Base-by-base conservation (phyloP, 1,140 invertebrate genomes). In the Drosophila parvula region DNA sequence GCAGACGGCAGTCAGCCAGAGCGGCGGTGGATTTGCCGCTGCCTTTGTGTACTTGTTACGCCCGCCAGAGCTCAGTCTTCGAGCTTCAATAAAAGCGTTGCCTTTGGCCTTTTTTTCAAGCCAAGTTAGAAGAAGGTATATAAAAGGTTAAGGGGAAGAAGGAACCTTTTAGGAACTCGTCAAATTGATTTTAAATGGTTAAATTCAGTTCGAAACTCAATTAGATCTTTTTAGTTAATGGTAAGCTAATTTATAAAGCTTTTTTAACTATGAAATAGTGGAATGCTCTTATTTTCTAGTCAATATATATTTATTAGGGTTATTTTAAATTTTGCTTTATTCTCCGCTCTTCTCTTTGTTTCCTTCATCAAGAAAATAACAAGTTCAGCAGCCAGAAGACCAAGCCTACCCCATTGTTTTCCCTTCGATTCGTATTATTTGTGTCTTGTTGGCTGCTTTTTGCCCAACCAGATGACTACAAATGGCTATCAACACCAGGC, bases 21-120 rank as follows among this genome's bases (percentile, higher is more conserved):
- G 48, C 18, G 62, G 44, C 61, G 77, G 73, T 50, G 50, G 71
- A 58, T 47, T 60, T 57, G 40, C 28, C 44, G 55, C 59, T 32
- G 60, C 59, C 69, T 86, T 85, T 82, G 62, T 88, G 79, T 83
- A 88, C 83, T 88, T 79, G 79, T 74, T 79, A 62, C 73, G 68
- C 74, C 61, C 56, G 56, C 57, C 27, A 12, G 43, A 57, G 41
- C 60, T 50, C 48, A 71, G 56, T 61, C 41, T 77, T 79, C 38
- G 61, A 48, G 60, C 14, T 50, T 58, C 59, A 79, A 64, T 74
- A 44, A 80, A 78, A 79, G 60, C 62, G 63, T 56, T 61, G 27
- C 43, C 40, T 56, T 79, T 63, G 9, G 6, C 9, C 6, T 34
- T 34, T 55, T 28, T 32, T n/a, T 1, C 7, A 2, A 4, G 9